Evolutionary conservation across 2,797 vertebrate genomes (phyloP).

Genomic region (Bucorvus abyssinicus): DNA sequence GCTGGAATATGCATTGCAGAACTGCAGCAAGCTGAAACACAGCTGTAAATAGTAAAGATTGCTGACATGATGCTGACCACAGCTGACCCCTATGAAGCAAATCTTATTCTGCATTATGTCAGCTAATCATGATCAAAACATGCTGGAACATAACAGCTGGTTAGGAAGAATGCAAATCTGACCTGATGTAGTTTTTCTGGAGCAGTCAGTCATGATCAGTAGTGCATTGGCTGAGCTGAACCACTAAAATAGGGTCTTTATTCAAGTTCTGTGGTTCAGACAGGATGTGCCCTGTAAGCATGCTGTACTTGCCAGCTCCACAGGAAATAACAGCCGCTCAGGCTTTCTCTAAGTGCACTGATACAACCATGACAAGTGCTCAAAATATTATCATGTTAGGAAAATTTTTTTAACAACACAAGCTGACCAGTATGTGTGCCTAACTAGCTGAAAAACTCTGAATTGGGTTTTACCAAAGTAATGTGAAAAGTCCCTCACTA

Average conservation of each 20-base stretch:
- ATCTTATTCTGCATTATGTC: background rate
- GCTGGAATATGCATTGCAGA: background rate
- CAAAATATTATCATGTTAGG: background rate
- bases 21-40: background rate
- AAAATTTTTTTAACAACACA: background rate
- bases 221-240: background rate
- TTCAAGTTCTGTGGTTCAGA: background rate
- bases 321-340: background rate
- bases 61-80: background rate
- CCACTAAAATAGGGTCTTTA: background rate
- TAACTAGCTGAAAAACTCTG: background rate
- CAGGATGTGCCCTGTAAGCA: background rate
- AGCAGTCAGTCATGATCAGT: background rate
- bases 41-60: background rate
- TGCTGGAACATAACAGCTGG: background rate
- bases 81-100: background rate
- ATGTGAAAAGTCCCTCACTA: background rate
- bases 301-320: background rate
- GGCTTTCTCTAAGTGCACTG: background rate
- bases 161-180: background rate
- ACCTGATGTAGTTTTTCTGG: background rate
- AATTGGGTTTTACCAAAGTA: background rate
- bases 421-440: background rate
- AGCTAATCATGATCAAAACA: conserved; percentile 6
- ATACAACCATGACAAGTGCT: background rate